Evolutionary conservation across 2,888 invertebrate species (phyloP).

Genomic region (Drosophila prolongata): DNA sequence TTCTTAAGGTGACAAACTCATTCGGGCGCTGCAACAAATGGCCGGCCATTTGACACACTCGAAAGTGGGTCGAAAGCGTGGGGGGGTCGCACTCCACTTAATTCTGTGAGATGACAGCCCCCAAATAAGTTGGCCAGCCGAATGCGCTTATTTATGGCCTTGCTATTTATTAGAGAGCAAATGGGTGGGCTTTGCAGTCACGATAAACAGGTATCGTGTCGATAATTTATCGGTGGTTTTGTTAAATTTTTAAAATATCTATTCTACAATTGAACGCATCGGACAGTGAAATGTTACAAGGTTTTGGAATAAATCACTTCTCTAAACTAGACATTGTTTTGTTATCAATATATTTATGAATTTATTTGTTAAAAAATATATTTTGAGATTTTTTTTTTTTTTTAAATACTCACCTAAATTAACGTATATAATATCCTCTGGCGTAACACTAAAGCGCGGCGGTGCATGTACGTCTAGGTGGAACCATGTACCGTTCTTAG

Average conservation of each 20-base stretch:
- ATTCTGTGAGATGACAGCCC: constrained; percentile 51
- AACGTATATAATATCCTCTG: constrained; percentile 98
- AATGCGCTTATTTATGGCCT: constrained; percentile 30
- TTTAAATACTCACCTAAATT: constrained; percentile 88
- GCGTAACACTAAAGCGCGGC: constrained; percentile 97
- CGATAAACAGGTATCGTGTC: background rate
- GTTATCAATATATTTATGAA: too few relatives aligned
- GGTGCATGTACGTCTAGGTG: constrained; percentile 98
- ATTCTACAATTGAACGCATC: too few relatives aligned
- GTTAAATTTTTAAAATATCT: too few relatives aligned
- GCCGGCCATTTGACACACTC: constrained; percentile 72
- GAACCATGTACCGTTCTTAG: constrained; percentile 98
- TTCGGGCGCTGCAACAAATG: constrained; percentile 72
- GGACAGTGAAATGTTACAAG: too few relatives aligned
- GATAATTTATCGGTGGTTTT: background rate
- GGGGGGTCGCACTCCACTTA: constrained; percentile 45
- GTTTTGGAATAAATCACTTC: too few relatives aligned
- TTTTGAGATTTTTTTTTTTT: too few relatives aligned
- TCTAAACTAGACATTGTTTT: too few relatives aligned
- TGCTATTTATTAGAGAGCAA: constrained; percentile 39
- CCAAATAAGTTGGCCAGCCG: constrained; percentile 44
- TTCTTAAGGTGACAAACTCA: constrained; percentile 71
- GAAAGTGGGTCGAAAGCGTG: constrained; percentile 34
- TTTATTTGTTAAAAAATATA: too few relatives aligned
- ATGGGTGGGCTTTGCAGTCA: background rate